Conservation (phyloP, 2,888 invertebrate genomes). For the Harpagoxenus sublaevis region DNA sequence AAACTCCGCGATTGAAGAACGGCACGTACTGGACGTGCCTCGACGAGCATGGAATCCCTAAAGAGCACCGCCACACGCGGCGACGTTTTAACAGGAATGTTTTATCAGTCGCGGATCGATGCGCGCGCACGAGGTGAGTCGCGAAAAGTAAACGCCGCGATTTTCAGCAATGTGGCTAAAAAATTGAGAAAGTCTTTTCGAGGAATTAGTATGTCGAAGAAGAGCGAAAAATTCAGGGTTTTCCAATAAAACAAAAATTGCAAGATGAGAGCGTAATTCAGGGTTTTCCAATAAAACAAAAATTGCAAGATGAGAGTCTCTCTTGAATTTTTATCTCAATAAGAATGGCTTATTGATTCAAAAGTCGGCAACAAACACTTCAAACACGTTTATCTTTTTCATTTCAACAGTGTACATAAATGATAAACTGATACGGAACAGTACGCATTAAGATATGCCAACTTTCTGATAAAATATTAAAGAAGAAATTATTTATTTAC, state of each 20-base stretch:
- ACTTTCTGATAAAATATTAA: neutral
- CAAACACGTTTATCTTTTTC: neutral
- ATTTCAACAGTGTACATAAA: too few species aligned
- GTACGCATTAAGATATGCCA: too few species aligned
- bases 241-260: neutral
- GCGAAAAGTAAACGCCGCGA: neutral
- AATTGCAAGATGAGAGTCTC: neutral
- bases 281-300: neutral
- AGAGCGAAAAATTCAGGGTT: neutral
- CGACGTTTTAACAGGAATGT: slow-evolving; percentile 58
- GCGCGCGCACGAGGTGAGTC: slow-evolving; percentile 19
- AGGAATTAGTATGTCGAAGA: neutral
- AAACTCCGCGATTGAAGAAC: slow-evolving; percentile 67
- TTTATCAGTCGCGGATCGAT: slow-evolving; percentile 28
- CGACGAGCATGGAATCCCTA: slow-evolving; percentile 73
- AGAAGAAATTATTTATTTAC: neutral
- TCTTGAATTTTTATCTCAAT: neutral
- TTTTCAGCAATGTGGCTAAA: slow-evolving; percentile 7
- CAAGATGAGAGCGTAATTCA: neutral
- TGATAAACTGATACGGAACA: neutral
- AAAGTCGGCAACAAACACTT: neutral
- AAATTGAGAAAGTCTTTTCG: neutral
- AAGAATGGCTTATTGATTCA: neutral
- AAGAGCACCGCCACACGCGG: slow-evolving; percentile 64
- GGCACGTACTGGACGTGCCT: slow-evolving; percentile 64